Percentiles rank a stretch among this genome's conserved stretches.
Evolutionary conservation across 2,888 invertebrate genomes (phyloP).

Genomic region (Piscicola geometra): DNA sequence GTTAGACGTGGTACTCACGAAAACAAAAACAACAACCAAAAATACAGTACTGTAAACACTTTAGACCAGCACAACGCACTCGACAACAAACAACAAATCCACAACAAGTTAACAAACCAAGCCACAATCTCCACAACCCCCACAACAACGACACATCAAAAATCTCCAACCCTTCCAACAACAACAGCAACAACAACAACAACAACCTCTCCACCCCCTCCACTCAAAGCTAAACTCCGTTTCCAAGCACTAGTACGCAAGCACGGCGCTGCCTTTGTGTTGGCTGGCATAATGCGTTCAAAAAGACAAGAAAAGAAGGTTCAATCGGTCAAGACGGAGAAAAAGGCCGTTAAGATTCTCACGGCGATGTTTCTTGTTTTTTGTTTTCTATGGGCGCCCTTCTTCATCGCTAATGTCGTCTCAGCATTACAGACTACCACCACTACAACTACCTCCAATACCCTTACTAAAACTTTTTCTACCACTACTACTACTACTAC

Average conservation of each 20-base stretch:
- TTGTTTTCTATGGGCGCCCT: constrained; percentile 55
- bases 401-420: constrained; percentile 61
- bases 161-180: not conserved
- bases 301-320: constrained; percentile 45
- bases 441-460: too few relatives aligned
- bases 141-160: not conserved
- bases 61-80: too few relatives aligned
- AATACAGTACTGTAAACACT: too few relatives aligned
- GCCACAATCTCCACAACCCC: not conserved
- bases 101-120: not conserved
- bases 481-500: too few relatives aligned
- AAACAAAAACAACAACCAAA: too few relatives aligned
- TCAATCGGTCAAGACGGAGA: constrained; percentile 71
- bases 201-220: not conserved
- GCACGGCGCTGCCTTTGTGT: constrained; percentile 50
- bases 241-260: constrained; percentile 48
- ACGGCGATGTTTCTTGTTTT: constrained; percentile 54
- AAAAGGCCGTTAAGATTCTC: constrained; percentile 80
- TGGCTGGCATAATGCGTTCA: constrained; percentile 50
- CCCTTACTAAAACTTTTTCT: too few relatives aligned
- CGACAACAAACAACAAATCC: too few relatives aligned
- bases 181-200: too few relatives aligned
- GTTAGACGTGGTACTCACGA: too few relatives aligned
- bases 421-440: too few relatives aligned
- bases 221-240: not conserved